Evolutionary conservation across 37 sponge, comb jelly and placozoan species (phyloP), one percentile per base, ranked within the genome.

Genomic region (Ianthella basta): DNA sequence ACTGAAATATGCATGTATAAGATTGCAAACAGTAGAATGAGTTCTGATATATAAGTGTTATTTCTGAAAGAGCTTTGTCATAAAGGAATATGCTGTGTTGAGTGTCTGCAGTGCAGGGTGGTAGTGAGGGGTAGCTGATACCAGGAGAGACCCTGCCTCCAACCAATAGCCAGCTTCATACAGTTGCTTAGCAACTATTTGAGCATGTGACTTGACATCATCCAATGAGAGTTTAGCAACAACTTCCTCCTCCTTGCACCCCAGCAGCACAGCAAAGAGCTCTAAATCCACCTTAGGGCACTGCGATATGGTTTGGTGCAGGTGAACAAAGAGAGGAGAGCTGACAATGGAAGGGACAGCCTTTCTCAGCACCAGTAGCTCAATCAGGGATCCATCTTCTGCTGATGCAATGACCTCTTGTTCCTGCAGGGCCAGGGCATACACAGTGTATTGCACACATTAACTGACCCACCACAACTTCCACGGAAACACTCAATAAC

Each of bases 131-230:
- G n/a, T 44, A 24, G 50, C 78, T 41, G 44, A 20, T 24, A 23
- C 21, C 18, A 86, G 65, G 21, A 92, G 37, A 8, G 89, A 74
- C 10, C 89, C 87, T 1, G 93, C 89, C 63, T 92, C 89, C 59
- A 84, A 21, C 39, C 25, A 30, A 0, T 59, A 65, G 4, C 93
- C 89, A 37, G 67, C 81, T 24, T 86, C 74, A 56, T 89, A 63
- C 56, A 92, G 69, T 75, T 89, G 90, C 25, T 72, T 34, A 24
- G 87, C 86, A 38, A 82, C 80, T 4, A 56, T 10, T 27, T 81
- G 20, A 59, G 38, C 53, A 41, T 75, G 78, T 18, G 18, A 16
- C 65, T 65, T 85, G 15, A 87, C 60, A 29, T 85, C 74, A 25
- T 60, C 27, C 14, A 88, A 27, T 15, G 20, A 18, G 38, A 91